Base-by-base conservation (phyloP, 2,888 invertebrate species). In the Mycogona germanica region DNA sequence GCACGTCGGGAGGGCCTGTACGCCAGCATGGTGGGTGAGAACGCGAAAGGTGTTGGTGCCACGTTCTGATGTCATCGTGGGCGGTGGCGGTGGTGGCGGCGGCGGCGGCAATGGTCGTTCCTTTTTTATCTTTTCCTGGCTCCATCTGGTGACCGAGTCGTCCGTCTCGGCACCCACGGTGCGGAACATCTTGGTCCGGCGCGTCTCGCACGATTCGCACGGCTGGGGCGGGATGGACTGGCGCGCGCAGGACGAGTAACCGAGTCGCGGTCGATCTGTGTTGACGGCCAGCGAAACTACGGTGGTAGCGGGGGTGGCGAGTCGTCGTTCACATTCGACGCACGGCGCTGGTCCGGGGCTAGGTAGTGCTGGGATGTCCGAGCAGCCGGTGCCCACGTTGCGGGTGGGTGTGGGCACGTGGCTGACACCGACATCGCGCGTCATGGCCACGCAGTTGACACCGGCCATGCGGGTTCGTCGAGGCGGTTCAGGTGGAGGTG, bases 381-480 rank as follows among this genome's bases (percentile, higher is more conserved):
- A 26, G 9, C 45, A 30, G 25, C 40, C 46, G 29, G 42, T 38
- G n/a, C 32, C 51, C 3, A 52, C 44, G n/a, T 50, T 48, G 59
- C 61, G 60, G 7, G 60, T 59, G 14, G 56, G 44, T 14, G 58
- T 55, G 53, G 52, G 55, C 40, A 60, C 53, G 58, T 72, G 69
- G n/a, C 72, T 72, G 41, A 76, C 77, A 3, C 80, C 81, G 50
- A 82, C 73, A 64, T 81, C 81, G 56, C 82, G 70, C 1, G 78
- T 78, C 56, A 79, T 68, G 28, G 77, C 76, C 3, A 73, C 70
- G 60, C 77, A 79, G 68, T 57, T 47, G 50, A 60, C 57, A n/a
- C 57, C 59, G 4, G 55, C 37, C 17, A 38, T 41, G 28, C 54
- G 35, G 6, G 51, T 53, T 47, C 40, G 25, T 41, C 35, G 29